Conservation (phyloP, 2,888 invertebrate genomes). For the Protula sp. region DNA sequence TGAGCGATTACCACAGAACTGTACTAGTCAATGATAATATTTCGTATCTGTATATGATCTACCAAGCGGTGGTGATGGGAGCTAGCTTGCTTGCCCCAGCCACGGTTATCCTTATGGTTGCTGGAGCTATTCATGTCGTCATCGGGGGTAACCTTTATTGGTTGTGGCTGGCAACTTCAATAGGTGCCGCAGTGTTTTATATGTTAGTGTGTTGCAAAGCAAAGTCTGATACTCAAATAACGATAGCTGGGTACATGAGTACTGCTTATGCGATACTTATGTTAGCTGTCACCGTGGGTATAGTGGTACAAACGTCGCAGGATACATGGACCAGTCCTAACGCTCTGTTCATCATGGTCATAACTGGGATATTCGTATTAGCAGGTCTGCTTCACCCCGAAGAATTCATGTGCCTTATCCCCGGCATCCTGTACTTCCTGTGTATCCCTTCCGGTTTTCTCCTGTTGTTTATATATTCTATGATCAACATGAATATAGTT, state of each 20-base stretch:
- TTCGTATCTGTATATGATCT: slow-evolving; percentile 37
- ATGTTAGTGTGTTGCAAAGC: slow-evolving; percentile 36
- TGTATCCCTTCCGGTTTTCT: slow-evolving; percentile 50
- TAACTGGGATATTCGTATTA: slow-evolving; percentile 36
- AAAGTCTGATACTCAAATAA: slow-evolving; percentile 33
- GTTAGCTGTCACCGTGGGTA: slow-evolving; percentile 62
- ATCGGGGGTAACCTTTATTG: slow-evolving; percentile 30
- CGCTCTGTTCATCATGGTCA: slow-evolving; percentile 38
- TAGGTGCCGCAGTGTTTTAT: slow-evolving; percentile 35
- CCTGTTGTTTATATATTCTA: slow-evolving; percentile 45
- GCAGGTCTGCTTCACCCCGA: slow-evolving; percentile 41
- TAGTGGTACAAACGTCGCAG: slow-evolving; percentile 68
- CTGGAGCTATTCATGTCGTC: slow-evolving; percentile 41
- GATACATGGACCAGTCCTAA: slow-evolving; percentile 41
- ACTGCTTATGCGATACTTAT: slow-evolving; percentile 67
- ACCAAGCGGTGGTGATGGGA: slow-evolving; percentile 33
- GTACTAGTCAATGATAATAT: slow-evolving; percentile 38
- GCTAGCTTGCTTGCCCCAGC: slow-evolving; percentile 40
- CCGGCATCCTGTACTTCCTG: slow-evolving; percentile 42
- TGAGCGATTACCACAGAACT: slow-evolving; percentile 33
- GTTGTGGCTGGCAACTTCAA: slow-evolving; percentile 33
- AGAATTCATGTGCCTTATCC: slow-evolving; percentile 41
- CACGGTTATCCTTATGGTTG: slow-evolving; percentile 48
- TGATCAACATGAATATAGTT: slow-evolving; percentile 45
- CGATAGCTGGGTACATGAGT: slow-evolving; percentile 38